Percentiles rank a stretch among this genome's conserved stretches.
phyloP scores from a whole-genome alignment of 1,140 invertebrate genomes.

The Caerostris extrusa region DNA sequence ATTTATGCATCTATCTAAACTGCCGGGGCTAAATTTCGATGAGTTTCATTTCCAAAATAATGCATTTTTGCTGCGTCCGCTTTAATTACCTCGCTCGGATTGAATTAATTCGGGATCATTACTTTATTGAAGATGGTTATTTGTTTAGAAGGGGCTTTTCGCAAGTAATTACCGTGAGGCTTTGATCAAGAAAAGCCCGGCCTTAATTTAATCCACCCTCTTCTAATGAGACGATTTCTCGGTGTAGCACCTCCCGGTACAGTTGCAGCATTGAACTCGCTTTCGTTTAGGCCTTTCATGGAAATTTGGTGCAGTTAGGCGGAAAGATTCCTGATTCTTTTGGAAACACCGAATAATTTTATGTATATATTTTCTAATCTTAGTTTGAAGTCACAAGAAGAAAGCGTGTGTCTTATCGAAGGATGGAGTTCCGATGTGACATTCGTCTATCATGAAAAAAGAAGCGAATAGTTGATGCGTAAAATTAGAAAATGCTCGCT shows the following conservation, averaged over 20 bases:
- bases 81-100: not conserved
- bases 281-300: not conserved
- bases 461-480: too few species aligned
- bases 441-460: too few species aligned
- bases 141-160: not conserved
- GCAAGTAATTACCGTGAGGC: conserved; percentile 10
- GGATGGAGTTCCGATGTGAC: too few species aligned
- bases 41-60: not conserved
- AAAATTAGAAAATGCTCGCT: too few species aligned
- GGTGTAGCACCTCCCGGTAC: not conserved
- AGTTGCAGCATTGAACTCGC: not conserved
- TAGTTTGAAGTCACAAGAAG: too few species aligned
- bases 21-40: too few species aligned
- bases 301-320: not conserved
- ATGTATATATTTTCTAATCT: too few species aligned
- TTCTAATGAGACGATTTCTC: not conserved
- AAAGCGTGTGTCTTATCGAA: too few species aligned
- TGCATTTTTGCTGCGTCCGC: not conserved
- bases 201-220: not conserved
- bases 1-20: too few species aligned
- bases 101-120: not conserved
- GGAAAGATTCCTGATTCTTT: not conserved
- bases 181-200: not conserved
- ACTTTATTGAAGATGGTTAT: not conserved
- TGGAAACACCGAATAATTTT: not conserved